phyloP scores from a whole-genome alignment of 2,113 vertebrate species.

The Tychaedon coryphoeus region DNA sequence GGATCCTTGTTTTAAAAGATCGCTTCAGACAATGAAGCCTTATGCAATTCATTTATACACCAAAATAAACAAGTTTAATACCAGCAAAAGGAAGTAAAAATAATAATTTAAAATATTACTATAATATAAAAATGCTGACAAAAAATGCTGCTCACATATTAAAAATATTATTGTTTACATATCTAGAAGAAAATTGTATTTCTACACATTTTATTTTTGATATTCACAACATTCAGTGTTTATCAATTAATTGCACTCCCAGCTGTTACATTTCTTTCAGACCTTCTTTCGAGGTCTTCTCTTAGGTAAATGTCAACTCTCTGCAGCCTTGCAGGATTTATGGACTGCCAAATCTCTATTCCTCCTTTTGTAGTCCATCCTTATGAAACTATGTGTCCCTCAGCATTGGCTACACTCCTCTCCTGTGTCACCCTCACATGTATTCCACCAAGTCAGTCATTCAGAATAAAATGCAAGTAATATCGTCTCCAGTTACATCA shows the following conservation, averaged over 20 bases:
- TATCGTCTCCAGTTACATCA: not conserved
- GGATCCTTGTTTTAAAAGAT: not conserved
- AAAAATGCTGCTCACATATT: not conserved
- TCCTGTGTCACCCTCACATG: not conserved
- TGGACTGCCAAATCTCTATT: not conserved
- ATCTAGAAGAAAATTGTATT: not conserved
- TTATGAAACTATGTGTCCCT: not conserved
- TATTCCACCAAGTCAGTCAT: not conserved
- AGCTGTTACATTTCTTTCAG: constrained; percentile 36
- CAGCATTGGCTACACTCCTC: not conserved
- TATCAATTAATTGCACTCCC: constrained; percentile 4
- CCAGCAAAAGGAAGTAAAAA: not conserved
- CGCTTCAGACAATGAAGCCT: not conserved
- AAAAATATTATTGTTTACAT: not conserved
- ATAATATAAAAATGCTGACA: not conserved
- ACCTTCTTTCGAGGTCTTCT: constrained; percentile 36
- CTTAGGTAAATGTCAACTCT: constrained; percentile 34
- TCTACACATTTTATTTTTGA: not conserved
- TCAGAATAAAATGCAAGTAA: not conserved
- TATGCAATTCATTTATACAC: not conserved
- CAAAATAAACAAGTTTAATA: not conserved
- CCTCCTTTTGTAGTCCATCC: not conserved
- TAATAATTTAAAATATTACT: not conserved
- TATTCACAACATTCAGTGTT: not conserved
- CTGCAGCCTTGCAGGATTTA: constrained; percentile 16